phyloP scores from a whole-genome alignment of 1,140 invertebrate genomes.

The Psix sp. region DNA sequence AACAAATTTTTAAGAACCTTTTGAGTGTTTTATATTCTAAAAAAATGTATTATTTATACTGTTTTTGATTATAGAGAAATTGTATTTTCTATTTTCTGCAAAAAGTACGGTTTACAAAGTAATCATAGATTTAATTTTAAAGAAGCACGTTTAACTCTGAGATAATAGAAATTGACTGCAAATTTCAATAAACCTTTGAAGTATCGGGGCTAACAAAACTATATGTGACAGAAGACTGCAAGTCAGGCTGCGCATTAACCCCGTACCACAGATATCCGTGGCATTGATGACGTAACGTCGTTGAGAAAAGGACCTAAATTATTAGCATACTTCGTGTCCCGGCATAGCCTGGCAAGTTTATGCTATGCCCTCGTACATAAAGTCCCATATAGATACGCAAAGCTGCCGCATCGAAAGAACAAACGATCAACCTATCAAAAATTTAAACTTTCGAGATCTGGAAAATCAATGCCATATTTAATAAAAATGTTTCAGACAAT shows the following conservation, averaged over 20 bases:
- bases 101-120: no score
- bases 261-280: conserved; percentile 58
- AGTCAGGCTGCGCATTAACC: conserved; percentile 57
- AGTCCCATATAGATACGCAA: conserved; percentile 41
- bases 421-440: conserved; percentile 50
- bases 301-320: conserved; percentile 59
- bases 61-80: no score
- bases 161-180: no score
- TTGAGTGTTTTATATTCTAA: no score
- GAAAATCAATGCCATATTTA: conserved; percentile 39
- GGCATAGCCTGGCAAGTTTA: conserved; percentile 68
- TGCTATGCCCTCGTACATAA: conserved; percentile 43
- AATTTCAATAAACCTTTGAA: no score
- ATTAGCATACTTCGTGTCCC: conserved; percentile 70
- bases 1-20: no score
- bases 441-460: conserved; percentile 21
- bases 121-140: no score
- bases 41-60: no score
- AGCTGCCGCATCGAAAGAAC: conserved; percentile 46
- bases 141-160: no score
- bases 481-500: conserved; percentile 5
- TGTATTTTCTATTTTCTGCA: no score
- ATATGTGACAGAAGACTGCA: conserved; percentile 24
- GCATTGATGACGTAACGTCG: conserved; percentile 49
- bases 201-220: no score